Evolutionary conservation across 2,797 vertebrate genomes (phyloP), one percentile per base, ranked within the genome.

Genomic region (Phataginus tricuspis): DNA sequence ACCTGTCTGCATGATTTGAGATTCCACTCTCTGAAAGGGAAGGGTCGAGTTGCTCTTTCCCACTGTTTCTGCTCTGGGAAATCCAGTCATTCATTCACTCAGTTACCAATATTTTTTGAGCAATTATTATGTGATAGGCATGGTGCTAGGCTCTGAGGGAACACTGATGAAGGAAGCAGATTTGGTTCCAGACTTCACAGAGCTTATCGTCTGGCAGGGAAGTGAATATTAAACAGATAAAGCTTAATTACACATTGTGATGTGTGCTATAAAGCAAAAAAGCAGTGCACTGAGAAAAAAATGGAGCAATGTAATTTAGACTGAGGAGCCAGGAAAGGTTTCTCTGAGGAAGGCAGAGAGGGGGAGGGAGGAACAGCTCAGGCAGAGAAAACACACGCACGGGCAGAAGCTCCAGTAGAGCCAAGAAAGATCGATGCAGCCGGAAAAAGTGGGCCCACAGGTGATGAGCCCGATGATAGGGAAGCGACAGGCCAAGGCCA

Each of bases 31-130:
- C 42, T 87, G 63, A 61, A 4, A 83, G 66, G 75, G 90, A 61
- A 78, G 88, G 42, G 57, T 53, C 1, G 25, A 90, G 71, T 84
- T 34, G 29, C n/a, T 45, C 11, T 39, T 82, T 77, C 49, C 27
- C 34, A 42, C n/a, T 66, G 29, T 75, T 83, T 86, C 78, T 97
- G 53, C 71, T 90, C 80, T 71, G 77, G 75, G 84, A 95, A 83
- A 86, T 53, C 55, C 51, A 34, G 34, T 57, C 72, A 66, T 75
- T 69, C 29, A 13, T 37, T 96, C 25, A 14, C 82, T 57, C 13
- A 11, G 34, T 63, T 57, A n/a, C 61, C 49, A 15, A 0, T 42
- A 34, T 34, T 78, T 66, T 94, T 63, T 51, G 29, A 93, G 75
- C 42, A 86, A 55, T 37, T 21, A 1, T 31, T 49, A 4, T 7